A percentile compares a stretch with the other conserved stretches of the same genome.
Evolutionary conservation across 2,888 invertebrate species (phyloP).

Genomic region (Heterodera filipjevi): DNA sequence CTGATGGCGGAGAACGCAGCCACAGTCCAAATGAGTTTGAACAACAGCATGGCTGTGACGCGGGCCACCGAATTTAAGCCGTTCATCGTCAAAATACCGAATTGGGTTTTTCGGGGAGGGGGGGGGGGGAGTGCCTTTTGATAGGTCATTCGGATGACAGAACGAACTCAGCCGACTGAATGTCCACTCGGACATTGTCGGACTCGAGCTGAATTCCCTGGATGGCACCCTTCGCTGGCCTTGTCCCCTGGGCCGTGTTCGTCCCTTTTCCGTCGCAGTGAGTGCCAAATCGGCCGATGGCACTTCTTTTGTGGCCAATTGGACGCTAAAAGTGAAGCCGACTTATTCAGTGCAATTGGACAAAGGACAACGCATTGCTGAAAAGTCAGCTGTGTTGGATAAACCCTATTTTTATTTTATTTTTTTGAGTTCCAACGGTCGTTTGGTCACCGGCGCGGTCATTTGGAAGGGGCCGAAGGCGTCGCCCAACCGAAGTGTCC

Average conservation of each 20-base stretch:
- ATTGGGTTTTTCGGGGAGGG: slow-evolving; percentile 30
- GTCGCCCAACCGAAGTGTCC: slow-evolving; percentile 15
- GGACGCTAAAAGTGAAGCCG: slow-evolving; percentile 36
- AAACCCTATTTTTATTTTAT: not conserved
- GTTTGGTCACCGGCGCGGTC: not conserved
- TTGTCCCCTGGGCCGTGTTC: slow-evolving; percentile 47
- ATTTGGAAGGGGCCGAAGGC: not conserved
- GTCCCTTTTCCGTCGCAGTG: slow-evolving; percentile 48
- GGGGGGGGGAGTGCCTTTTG: slow-evolving; percentile 29
- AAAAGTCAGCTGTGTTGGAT: not conserved
- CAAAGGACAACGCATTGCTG: not conserved
- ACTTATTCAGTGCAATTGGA: slow-evolving; percentile 31
- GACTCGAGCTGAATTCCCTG: slow-evolving; percentile 45
- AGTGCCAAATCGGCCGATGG: not conserved
- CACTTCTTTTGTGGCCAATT: slow-evolving; percentile 29
- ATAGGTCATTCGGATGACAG: slow-evolving; percentile 45
- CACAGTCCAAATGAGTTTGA: slow-evolving; percentile 28
- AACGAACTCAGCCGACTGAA: slow-evolving; percentile 34
- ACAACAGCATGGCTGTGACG: slow-evolving; percentile 47
- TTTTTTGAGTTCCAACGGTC: not conserved
- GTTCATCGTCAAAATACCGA: slow-evolving; percentile 50
- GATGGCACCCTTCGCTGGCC: slow-evolving; percentile 48
- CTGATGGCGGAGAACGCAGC: not conserved
- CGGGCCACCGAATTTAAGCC: slow-evolving; percentile 49
- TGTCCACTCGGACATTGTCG: slow-evolving; percentile 41